phyloP scores from a whole-genome alignment of 2,797 vertebrate species.

The Setipinna tenuifilis region DNA sequence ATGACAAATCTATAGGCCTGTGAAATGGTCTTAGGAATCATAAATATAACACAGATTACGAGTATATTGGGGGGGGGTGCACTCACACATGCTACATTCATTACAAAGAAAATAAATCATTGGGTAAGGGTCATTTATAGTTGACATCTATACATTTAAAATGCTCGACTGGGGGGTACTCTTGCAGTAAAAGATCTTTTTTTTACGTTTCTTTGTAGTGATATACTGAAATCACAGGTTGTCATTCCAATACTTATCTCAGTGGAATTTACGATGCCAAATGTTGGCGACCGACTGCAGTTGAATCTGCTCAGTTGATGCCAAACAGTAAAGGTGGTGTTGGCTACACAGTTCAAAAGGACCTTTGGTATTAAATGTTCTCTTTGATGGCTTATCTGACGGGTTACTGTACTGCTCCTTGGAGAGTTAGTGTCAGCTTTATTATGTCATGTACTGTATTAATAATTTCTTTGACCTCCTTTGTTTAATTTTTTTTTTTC shows the following conservation, averaged over 20 bases:
- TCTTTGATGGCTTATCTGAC: not conserved
- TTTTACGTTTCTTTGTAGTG: no score
- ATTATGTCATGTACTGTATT: no score
- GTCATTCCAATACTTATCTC: not conserved
- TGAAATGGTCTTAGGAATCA: not conserved
- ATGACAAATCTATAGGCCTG: not conserved
- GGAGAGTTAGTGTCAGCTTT: no score
- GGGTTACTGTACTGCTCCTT: no score
- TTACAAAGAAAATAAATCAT: not conserved
- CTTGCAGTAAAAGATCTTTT: not conserved
- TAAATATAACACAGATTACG: not conserved
- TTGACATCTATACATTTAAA: not conserved
- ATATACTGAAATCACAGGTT: not conserved
- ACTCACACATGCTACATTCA: not conserved
- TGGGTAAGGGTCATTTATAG: not conserved
- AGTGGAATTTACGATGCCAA: not conserved
- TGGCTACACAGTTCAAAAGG: not conserved
- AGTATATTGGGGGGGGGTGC: not conserved
- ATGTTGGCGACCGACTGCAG: not conserved
- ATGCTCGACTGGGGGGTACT: not conserved
- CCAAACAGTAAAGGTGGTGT: not conserved
- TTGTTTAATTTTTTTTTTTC: no score
- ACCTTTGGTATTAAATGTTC: not conserved
- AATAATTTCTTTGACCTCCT: no score
- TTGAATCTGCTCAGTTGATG: not conserved